A percentile compares a stretch with the other conserved stretches of the same genome.
phyloP scores from a whole-genome alignment of 2,888 invertebrate genomes.

The Acanthosepion pharaonis region DNA sequence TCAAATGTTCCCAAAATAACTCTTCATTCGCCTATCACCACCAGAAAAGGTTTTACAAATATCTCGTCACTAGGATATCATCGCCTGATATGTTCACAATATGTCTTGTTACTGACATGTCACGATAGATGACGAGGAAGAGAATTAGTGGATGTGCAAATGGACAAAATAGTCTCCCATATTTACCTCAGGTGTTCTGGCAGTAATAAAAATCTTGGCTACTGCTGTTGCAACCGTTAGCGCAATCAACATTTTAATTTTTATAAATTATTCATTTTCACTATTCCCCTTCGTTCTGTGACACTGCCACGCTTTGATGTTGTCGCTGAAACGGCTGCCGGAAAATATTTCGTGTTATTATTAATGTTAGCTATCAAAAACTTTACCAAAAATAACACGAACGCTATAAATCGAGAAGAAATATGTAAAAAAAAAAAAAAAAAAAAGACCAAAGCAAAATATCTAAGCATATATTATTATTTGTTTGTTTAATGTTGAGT shows the following conservation, averaged over 20 bases:
- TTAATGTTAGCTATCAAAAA: background rate
- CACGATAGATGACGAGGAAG: background rate
- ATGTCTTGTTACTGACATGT: background rate
- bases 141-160: background rate
- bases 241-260: background rate
- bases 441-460: background rate
- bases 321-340: background rate
- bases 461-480: too few relatives aligned
- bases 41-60: too few relatives aligned
- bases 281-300: background rate
- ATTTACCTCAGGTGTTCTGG: too few relatives aligned
- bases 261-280: background rate
- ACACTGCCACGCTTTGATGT: background rate
- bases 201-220: background rate
- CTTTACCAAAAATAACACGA: background rate
- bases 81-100: background rate
- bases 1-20: too few relatives aligned
- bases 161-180: background rate
- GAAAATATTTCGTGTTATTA: background rate
- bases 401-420: background rate
- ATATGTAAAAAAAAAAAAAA: background rate
- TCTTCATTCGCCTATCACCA: too few relatives aligned
- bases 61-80: background rate
- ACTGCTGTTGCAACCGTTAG: background rate
- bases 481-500: background rate